Conservation (phyloP, 2,113 vertebrate genomes). For the Prochilodus magdalenae region DNA sequence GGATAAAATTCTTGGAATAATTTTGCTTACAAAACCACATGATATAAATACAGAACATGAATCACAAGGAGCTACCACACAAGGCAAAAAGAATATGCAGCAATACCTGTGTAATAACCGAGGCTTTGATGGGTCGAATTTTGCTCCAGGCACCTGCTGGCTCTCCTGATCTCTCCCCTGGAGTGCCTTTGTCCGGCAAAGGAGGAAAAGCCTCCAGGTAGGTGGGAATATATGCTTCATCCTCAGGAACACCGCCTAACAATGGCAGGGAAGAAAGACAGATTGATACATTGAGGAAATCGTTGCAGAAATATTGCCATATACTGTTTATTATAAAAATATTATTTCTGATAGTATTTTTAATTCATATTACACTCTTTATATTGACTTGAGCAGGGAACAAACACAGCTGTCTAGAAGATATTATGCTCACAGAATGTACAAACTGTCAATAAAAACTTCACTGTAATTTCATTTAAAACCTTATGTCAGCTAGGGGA, state of each 20-base stretch:
- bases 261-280: conserved; percentile 5
- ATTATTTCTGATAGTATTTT: no score
- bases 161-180: conserved; percentile 75
- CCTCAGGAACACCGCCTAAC: conserved; percentile 78
- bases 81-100: neutral
- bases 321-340: no score
- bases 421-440: neutral
- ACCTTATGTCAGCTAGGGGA: neutral
- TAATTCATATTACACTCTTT: no score
- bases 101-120: conserved; percentile 81
- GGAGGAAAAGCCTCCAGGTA: conserved; percentile 82
- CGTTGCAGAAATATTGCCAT: no score
- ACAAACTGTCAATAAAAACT: neutral
- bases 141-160: conserved; percentile 73
- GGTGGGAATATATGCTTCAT: conserved; percentile 80
- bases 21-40: no score
- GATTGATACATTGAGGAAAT: neutral
- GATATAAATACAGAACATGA: neutral
- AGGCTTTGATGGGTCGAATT: conserved; percentile 80
- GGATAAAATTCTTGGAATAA: no score
- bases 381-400: no score
- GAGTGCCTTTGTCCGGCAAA: conserved; percentile 77
- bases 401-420: neutral
- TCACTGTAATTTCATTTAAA: neutral
- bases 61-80: neutral